Base-by-base conservation (phyloP, 2,797 vertebrate species). In the Artibeus lituratus region DNA sequence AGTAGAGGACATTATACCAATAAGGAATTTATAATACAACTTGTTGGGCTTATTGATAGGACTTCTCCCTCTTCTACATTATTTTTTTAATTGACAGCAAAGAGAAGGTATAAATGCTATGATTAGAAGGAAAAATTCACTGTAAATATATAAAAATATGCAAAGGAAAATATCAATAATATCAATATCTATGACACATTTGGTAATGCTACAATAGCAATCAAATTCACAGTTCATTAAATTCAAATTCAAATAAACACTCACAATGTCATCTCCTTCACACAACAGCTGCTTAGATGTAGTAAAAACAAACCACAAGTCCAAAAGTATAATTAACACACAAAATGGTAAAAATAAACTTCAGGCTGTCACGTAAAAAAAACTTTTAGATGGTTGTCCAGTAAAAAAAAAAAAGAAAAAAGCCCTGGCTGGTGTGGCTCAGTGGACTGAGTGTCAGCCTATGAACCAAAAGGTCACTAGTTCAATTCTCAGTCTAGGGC, bases 121-220 rank as follows among this genome's bases (percentile, higher is more conserved):
- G 18, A 90, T 72, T 7, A 65, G 9, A 39, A 16, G 7, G 10
- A 59, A 90, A 76, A 77, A 32, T 47, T 94, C 26, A 86, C 44
- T 95, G 94, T 86, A 93, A 92, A 90, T 80, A 84, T 67, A 81
- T 37, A 89, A 91, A 86, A 92, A 90, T 29, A 39, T 76, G 80
- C 4, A 86, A 87, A 91, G 18, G 24, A 69, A 86, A 88, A 91
- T 72, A 85, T 32, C 26, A 87, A 96, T 18, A 21, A 55, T 42
- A 91, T 83, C 92, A 93, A 24, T 72, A 82, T 69, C 22, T 57
- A 44, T 62, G 67, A 74, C 69, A 19, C 16, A 87, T 16, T 37
- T 65, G 24, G 37, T 55, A 94, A 87, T 80, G 37, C 84, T 70
- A 57, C 42, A 86, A 35, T 0, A 77, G 44, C 51, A 94, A 77